These are phyloP conservation scores for Numida meleagris DNA, from an alignment of 2,113 vertebrate genomes.

Conservation along the genomic window DNA sequence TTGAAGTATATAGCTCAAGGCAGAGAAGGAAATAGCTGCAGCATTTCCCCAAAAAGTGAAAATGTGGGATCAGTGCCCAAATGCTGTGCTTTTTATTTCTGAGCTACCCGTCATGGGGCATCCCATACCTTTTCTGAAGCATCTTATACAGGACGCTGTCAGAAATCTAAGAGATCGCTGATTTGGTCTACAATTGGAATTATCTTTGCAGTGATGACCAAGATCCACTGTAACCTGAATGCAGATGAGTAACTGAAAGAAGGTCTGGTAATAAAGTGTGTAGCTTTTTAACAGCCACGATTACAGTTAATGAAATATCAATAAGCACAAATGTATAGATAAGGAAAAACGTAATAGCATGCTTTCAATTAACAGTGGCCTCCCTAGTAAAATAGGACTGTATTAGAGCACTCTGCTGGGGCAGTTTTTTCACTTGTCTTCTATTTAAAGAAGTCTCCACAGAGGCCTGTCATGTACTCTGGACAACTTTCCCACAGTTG, in stretches of 20 bases:
- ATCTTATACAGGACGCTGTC: not conserved
- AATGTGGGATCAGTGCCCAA: not conserved
- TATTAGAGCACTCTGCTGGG: not conserved
- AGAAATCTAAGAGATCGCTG: accelerated
- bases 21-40: not conserved
- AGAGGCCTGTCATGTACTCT: not conserved
- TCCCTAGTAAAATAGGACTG: not conserved
- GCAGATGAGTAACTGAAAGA: not conserved
- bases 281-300: not conserved
- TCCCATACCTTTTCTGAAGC: not conserved
- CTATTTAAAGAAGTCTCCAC: not conserved
- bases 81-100: not conserved
- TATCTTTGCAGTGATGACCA: not conserved
- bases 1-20: not conserved
- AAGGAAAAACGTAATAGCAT: not conserved
- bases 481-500: not conserved
- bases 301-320: conserved; percentile 11
- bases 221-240: not conserved
- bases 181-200: not conserved
- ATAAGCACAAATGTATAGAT: not conserved
- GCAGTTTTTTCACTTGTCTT: not conserved
- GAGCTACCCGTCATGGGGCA: not conserved
- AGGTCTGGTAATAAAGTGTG: not conserved
- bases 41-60: not conserved
- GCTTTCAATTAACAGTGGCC: not conserved